These are phyloP conservation scores for Paramuricea clavata DNA, from an alignment of 92 coral and sea anemone species.

Conservation along the genomic window DNA sequence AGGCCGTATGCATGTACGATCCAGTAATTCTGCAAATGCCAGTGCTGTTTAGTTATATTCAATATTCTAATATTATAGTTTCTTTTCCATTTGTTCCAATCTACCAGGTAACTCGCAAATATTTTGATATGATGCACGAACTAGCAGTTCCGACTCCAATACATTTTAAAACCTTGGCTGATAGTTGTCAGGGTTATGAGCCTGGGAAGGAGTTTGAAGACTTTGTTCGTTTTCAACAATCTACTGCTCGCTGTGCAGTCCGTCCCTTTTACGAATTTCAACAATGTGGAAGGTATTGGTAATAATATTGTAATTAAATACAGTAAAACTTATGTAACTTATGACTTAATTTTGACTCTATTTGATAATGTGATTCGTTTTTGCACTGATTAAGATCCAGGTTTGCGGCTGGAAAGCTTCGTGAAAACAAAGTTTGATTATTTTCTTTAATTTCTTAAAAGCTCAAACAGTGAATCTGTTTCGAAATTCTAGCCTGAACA, in stretches of 20 bases:
- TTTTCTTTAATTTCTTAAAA: background rate
- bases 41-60: background rate
- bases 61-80: too few relatives aligned
- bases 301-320: constrained; percentile 3
- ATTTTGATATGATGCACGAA: constrained; percentile 90
- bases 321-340: too few relatives aligned
- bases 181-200: constrained; percentile 91
- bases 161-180: constrained; percentile 90
- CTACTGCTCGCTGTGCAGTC: constrained; percentile 73
- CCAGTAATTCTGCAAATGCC: too few relatives aligned
- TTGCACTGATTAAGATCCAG: too few relatives aligned
- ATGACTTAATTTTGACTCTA: too few relatives aligned
- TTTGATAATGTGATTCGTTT: too few relatives aligned
- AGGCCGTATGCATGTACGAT: too few relatives aligned
- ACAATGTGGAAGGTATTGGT: constrained; percentile 62
- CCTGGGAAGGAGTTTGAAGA: constrained; percentile 98
- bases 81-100: background rate
- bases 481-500: too few relatives aligned
- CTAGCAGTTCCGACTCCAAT: constrained; percentile 87
- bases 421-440: too few relatives aligned
- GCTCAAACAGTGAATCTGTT: background rate
- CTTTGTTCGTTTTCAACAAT: constrained; percentile 81
- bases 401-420: too few relatives aligned
- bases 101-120: constrained; percentile 91
- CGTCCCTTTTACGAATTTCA: constrained; percentile 76